Base-by-base conservation (phyloP, 1,140 invertebrate species). In the Drosophila melanica region DNA sequence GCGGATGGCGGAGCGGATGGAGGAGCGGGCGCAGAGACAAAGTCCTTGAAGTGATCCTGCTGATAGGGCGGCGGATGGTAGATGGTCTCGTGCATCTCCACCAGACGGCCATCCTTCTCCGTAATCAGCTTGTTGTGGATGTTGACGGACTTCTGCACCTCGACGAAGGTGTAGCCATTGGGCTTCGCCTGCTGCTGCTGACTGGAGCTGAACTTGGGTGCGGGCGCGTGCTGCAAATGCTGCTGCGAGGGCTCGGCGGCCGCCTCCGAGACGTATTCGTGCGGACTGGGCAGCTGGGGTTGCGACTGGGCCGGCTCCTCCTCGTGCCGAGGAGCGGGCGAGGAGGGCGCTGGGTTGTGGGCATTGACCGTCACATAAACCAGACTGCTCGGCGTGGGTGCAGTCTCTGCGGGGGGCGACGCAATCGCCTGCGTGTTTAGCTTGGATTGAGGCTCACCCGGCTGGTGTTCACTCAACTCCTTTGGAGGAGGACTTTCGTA, bases 101-200 rank as follows among this genome's bases (percentile, higher is more conserved):
- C 78, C 42, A 90, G 33, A 0, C 74, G 73, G 0, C 90, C 90
- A 12, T 91, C 87, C 44, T 91, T 90, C 65, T 91, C 90, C 1
- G 90, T 89, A 11, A 92, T 92, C 8, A 92, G 68, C 27, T 92
- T 91, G 54, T 92, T 92, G 66, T 92, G 91, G 3, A 92, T 91
- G 27, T 92, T 92, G 20, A 94, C 90, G 4, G 94, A 94, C 81
- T 94, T 92, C 76, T 94, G 94, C 20, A 94, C 90, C 91, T 94
- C 94, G 0, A 94, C 93, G 42, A 93, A 85, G 14, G 93, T 93
- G 53, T 92, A 93, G 35, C 92, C 92, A 57, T 81, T 81, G 3
- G 82, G 75, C 33, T 87, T 81, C 5, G 62, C 62, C 35, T 50
- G 9, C 0, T 53, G 9, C 0, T 53, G 35, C 11, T 63, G 41